Evolutionary conservation across 2,888 invertebrate genomes (phyloP).

Genomic region (Furcula furcula): DNA sequence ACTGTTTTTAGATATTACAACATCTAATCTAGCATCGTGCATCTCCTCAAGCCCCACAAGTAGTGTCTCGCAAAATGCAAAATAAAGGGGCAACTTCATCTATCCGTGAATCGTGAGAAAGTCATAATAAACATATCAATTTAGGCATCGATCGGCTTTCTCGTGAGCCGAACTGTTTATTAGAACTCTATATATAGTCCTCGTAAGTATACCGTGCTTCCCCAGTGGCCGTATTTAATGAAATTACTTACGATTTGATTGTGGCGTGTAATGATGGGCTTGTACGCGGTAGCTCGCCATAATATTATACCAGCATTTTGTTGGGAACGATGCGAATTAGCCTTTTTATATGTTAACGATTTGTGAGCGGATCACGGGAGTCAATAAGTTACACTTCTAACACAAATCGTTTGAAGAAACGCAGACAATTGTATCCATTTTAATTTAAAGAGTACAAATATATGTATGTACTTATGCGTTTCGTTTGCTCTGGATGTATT

Average conservation of each 20-base stretch:
- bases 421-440: no score
- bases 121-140: conserved; percentile 80
- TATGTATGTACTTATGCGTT: no score
- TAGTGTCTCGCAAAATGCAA: not conserved
- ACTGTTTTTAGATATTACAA: no score
- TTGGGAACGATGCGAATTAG: conserved; percentile 66
- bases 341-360: conserved; percentile 49
- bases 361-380: conserved; percentile 7
- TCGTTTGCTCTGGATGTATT: no score
- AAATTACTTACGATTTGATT: conserved; percentile 80
- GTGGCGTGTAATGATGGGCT: conserved; percentile 67
- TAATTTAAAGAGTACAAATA: no score
- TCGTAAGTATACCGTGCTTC: conserved; percentile 53
- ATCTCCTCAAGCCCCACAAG: not conserved
- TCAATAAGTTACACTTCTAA: no score
- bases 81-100: conserved; percentile 8
- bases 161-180: conserved; percentile 78
- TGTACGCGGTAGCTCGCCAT: conserved; percentile 68
- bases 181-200: conserved; percentile 71
- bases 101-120: conserved; percentile 71
- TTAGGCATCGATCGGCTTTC: conserved; percentile 69
- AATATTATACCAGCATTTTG: conserved; percentile 64
- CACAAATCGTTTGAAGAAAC: no score
- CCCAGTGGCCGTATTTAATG: conserved; percentile 72
- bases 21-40: no score